Evolutionary conservation across 2,888 invertebrate genomes (phyloP).

Genomic region (Folsomia manolachei): DNA sequence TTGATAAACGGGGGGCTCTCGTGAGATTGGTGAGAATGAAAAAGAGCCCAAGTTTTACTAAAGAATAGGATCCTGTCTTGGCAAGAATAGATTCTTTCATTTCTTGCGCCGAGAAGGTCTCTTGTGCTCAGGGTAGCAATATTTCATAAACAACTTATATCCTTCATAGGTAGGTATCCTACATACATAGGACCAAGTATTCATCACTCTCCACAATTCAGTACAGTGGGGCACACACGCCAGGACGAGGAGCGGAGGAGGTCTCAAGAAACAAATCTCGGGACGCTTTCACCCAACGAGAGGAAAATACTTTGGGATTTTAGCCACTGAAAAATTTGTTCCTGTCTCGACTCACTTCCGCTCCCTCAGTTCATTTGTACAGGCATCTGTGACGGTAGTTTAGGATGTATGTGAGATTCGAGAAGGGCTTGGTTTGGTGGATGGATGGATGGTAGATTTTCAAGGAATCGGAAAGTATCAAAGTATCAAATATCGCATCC

Average conservation of each 20-base stretch:
- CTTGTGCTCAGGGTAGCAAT: conserved; percentile 19
- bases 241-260: background rate
- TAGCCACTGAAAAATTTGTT: conserved; percentile 45
- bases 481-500: conserved; percentile 1
- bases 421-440: too few species aligned
- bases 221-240: too few species aligned
- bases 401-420: conserved; percentile 1
- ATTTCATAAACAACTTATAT: conserved; percentile 23
- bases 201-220: background rate
- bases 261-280: conserved; percentile 7
- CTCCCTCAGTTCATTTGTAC: conserved; percentile 31
- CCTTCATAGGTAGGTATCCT: background rate
- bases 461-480: background rate
- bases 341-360: conserved; percentile 45
- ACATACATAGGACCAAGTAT: background rate
- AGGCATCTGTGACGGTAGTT: too few species aligned
- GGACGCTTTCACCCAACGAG: background rate
- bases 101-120: conserved; percentile 15
- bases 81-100: conserved; percentile 20
- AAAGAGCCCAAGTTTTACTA: conserved; percentile 17
- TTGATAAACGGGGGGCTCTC: conserved; percentile 12
- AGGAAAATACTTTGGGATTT: conserved; percentile 19
- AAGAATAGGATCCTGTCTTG: conserved; percentile 19
- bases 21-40: conserved; percentile 15
- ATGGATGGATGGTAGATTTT: too few species aligned